Base-by-base conservation (phyloP, 2,797 vertebrate species). In the Pygocentrus nattereri region DNA sequence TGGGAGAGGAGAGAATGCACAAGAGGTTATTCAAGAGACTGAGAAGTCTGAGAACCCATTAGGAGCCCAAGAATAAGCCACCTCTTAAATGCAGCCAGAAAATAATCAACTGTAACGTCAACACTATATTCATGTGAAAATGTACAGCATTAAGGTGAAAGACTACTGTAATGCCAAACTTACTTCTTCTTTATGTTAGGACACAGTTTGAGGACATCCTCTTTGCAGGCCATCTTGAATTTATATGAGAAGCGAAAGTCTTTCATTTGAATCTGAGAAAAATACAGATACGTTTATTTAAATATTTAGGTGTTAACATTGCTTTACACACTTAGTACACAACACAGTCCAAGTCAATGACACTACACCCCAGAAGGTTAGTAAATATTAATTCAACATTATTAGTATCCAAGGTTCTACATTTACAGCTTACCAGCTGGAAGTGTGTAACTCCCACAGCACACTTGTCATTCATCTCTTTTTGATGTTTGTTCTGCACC, bases 121-220 rank as follows among this genome's bases (percentile, higher is more conserved):
- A 23, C 5, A 18, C 1, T 21, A 8, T 61, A n/a, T n/a, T 31
- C 59, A 12, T 30, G 12, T 23, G 15, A 61, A 61, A 27, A 38
- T 21, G 1, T 38, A 1, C 3, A 44, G 65, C n/a, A 49, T 15
- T 12, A 68, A 4, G 27, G 19, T 64, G 25, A 1, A 64, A 64
- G 34, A 41, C 0, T 6, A 12, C 7, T 31, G 5, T 3, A 27
- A 16, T 16, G 44, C 18, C 65, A 19, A 6, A 91, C 96, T 34
- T 93, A 99, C 98, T 99, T 99, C 90, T 97, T 99, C 90, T 98
- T 98, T 85, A 99, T 99, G 89, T 98, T 99, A 74, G 98, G 97
- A 82, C 98, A 99, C 79, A 99, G 95, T 84, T 98, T 99, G 88
- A 99, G 94, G 61, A 99, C 97, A 4, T 99, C 98, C 80, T 99